These are phyloP conservation scores for Amorpha juglandis DNA, from an alignment of 2,888 invertebrate genomes.

Conservation along the genomic window DNA sequence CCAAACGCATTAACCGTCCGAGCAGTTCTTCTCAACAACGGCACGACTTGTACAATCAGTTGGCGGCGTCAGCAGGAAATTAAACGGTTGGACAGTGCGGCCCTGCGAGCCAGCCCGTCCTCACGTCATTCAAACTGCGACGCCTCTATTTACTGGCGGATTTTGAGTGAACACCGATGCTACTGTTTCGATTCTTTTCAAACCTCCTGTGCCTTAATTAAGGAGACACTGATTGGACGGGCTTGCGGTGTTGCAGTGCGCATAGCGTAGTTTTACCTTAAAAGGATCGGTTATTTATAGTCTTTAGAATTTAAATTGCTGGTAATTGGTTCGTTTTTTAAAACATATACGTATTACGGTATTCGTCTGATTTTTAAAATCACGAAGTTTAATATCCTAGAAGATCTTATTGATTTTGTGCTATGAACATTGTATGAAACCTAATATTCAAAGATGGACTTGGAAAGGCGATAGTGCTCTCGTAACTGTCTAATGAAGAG, in stretches of 20 bases:
- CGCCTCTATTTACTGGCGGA: slow-evolving; percentile 57
- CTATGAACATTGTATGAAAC: not conserved
- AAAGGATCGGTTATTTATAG: not conserved
- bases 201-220: slow-evolving; percentile 38
- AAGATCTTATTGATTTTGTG: no score
- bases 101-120: slow-evolving; percentile 50
- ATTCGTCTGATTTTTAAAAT: not conserved
- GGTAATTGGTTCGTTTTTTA: not conserved
- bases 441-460: not conserved
- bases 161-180: slow-evolving; percentile 48
- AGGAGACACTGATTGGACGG: slow-evolving; percentile 21
- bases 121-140: slow-evolving; percentile 63
- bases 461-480: not conserved
- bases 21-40: slow-evolving; percentile 47
- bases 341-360: no score
- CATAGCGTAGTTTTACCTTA: not conserved
- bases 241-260: slow-evolving; percentile 27
- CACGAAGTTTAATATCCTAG: no score
- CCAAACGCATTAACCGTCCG: slow-evolving; percentile 41
- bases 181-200: slow-evolving; percentile 39
- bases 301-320: not conserved
- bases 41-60: slow-evolving; percentile 55
- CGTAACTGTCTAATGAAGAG: slow-evolving; percentile 27
- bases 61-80: slow-evolving; percentile 77
- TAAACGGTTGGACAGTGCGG: slow-evolving; percentile 67